Evolutionary conservation across 1,140 invertebrate genomes (phyloP), one percentile per base, ranked within the genome.

Genomic region (Caenorhabditis brenneri): DNA sequence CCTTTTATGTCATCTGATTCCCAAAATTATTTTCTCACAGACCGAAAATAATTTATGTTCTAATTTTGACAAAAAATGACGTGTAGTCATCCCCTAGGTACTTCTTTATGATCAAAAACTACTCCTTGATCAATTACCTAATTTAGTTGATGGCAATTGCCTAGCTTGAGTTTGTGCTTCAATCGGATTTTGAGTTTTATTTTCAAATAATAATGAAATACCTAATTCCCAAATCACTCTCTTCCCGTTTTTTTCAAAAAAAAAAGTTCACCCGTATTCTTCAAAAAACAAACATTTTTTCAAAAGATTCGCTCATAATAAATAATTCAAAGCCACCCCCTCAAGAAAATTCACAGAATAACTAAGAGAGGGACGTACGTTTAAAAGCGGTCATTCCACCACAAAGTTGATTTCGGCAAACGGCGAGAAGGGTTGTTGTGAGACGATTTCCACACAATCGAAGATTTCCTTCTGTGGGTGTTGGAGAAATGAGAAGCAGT

Each of bases 351-450:
- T 22, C 10, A 49, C 2, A 46, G 36, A 82, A 12, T 10, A 24
- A n/a, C 2, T 15, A 19, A n/a, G 5, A n/a, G 19, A 33, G 27
- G 10, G 19, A 55, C 65, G 46, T 22, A 83, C 81, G 31, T 55
- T 83, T 83, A 36, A 51, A 49, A 46, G 74, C 81, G 24, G 22
- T 27, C 29, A 69, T 49, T 65, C 81, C 81, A 33, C 60, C 60
- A 60, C 81, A 83, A 10, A 83, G 42, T 27, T 83, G 81, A 49
- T 74, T 74, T 39, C 81, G 81, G 36, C 81, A 83, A 31, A 83
- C 74, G 10, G 58, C 81, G 36, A 83, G 46, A 46, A 83, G 81
- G 3, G 81, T 83, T 15, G 60, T 29, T 6, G 81, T 83, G 15
- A 83, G 81, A 49, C 74, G 60, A 51, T 33, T 39, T 65, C 81